phyloP scores from a whole-genome alignment of 2,888 invertebrate genomes.

The Chirona hameri region DNA sequence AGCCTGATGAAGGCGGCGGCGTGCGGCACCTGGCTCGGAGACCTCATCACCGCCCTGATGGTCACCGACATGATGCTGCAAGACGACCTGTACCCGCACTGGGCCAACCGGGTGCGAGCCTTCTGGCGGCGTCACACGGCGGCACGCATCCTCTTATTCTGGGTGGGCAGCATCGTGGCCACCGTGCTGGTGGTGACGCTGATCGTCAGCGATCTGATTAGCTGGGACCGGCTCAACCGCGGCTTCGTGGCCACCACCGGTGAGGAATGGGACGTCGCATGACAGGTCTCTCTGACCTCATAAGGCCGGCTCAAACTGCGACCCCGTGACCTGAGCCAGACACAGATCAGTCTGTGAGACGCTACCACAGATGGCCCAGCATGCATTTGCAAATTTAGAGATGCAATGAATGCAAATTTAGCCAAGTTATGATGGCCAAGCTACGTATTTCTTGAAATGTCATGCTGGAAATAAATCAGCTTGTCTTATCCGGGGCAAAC shows the following conservation, averaged over 20 bases:
- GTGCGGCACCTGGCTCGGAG: constrained; percentile 54
- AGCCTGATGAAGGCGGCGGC: constrained; percentile 53
- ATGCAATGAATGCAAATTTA: too few relatives aligned
- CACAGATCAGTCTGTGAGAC: too few relatives aligned
- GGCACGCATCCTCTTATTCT: constrained; percentile 52
- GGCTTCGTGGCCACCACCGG: constrained; percentile 52
- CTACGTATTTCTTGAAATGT: too few relatives aligned
- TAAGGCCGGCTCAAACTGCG: too few relatives aligned
- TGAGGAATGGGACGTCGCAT: constrained; percentile 33
- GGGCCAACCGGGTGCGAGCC: constrained; percentile 46
- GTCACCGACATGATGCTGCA: constrained; percentile 56
- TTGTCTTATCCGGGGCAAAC: too few relatives aligned
- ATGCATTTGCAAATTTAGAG: too few relatives aligned
- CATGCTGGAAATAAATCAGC: too few relatives aligned
- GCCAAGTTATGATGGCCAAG: too few relatives aligned
- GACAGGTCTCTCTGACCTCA: too few relatives aligned
- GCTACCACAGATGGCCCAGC: neutral
- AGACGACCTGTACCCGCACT: constrained; percentile 52
- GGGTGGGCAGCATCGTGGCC: constrained; percentile 49
- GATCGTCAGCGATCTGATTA: constrained; percentile 52
- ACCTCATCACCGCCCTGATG: constrained; percentile 54
- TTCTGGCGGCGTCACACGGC: constrained; percentile 49
- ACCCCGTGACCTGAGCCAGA: neutral
- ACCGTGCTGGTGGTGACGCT: constrained; percentile 50
- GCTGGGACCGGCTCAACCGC: constrained; percentile 52